These are phyloP conservation scores for Chiropotes sagulatus DNA, from an alignment of 2,797 vertebrate genomes.

Conservation along the genomic window DNA sequence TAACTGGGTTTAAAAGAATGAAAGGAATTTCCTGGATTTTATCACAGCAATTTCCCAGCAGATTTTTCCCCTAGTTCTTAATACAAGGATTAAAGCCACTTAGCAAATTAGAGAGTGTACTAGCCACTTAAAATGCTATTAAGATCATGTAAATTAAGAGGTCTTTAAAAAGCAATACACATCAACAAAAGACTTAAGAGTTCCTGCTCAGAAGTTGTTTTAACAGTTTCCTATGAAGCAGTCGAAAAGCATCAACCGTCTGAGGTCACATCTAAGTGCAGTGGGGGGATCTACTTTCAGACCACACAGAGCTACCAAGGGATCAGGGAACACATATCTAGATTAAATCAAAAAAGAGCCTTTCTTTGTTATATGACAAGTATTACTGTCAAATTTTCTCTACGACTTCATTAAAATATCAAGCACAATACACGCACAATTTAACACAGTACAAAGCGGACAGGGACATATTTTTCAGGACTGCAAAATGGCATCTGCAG, in stretches of 20 bases:
- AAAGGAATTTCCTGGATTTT: slow-evolving; percentile 76
- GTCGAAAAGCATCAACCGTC: slow-evolving; percentile 56
- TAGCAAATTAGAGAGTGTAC: slow-evolving; percentile 55
- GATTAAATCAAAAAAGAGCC: slow-evolving; percentile 38
- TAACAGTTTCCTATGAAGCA: slow-evolving; percentile 52
- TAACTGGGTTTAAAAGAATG: slow-evolving; percentile 71
- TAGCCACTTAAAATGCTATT: slow-evolving; percentile 59
- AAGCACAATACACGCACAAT: slow-evolving; percentile 56
- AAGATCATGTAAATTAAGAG: slow-evolving; percentile 60
- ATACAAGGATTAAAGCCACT: slow-evolving; percentile 51
- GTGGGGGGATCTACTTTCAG: slow-evolving; percentile 15
- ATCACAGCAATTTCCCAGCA: slow-evolving; percentile 64
- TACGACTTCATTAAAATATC: slow-evolving; percentile 76
- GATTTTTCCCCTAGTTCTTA: slow-evolving; percentile 55
- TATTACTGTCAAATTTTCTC: slow-evolving; percentile 54
- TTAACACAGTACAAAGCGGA: slow-evolving; percentile 56
- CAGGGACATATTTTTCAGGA: slow-evolving; percentile 36
- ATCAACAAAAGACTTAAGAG: slow-evolving; percentile 34
- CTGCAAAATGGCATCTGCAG: slow-evolving; percentile 72
- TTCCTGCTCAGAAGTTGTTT: not conserved
- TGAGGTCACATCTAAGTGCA: not conserved
- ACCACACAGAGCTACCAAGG: slow-evolving; percentile 27
- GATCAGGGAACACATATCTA: not conserved
- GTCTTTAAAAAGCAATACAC: slow-evolving; percentile 56
- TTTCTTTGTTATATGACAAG: slow-evolving; percentile 54